Conservation (phyloP, 2,113 vertebrate genomes). For the zebrafish (Danio rerio) region GRCz12tu NC_133197.1:21974001-21974500, state of each 20-base stretch:
- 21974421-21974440: too few species aligned
- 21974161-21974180: slow-evolving; percentile 21
- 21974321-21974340: not conserved
- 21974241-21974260: slow-evolving; percentile 46
- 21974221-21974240: slow-evolving; percentile 43
- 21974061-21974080: slow-evolving; percentile 21
- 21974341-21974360: not conserved
- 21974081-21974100: slow-evolving; percentile 19
- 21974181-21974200: slow-evolving; percentile 48
- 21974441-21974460: too few species aligned
- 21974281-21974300: slow-evolving; percentile 8
- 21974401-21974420: too few species aligned
- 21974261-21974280: slow-evolving; percentile 18
- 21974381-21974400: too few species aligned
- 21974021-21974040: slow-evolving; percentile 3
- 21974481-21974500: too few species aligned
- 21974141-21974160: slow-evolving; percentile 44
- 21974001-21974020: not conserved
- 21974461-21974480: too few species aligned
- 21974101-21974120: slow-evolving; percentile 18
- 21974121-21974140: slow-evolving; percentile 36
- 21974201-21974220: slow-evolving; percentile 54
- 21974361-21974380: too few species aligned
- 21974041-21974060: slow-evolving; percentile 8
- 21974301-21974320: not conserved